Conservation (phyloP, 2,113 vertebrate genomes). For the Protobothrops flavoviridis region DNA sequence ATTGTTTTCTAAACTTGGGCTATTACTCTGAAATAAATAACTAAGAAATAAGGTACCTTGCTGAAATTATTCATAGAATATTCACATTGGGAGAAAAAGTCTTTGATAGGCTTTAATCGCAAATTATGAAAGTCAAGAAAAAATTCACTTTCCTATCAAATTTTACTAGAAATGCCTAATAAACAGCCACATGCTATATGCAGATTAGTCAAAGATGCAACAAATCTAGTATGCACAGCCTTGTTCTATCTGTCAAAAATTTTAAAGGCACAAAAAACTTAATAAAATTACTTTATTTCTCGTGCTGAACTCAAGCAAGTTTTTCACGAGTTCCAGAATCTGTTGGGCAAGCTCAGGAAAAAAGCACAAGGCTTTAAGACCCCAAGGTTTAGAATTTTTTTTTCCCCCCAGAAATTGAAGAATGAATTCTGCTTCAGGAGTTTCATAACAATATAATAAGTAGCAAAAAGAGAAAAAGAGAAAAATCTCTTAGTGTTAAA, state of each 20-base stretch:
- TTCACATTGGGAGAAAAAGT: slow-evolving; percentile 3
- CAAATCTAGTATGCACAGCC: background rate
- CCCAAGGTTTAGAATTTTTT: background rate
- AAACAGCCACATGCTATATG: background rate
- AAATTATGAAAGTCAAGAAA: background rate
- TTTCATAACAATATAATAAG: background rate
- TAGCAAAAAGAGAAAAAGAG: background rate
- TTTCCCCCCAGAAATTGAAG: slow-evolving; percentile 4
- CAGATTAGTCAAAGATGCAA: background rate
- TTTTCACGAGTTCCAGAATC: background rate
- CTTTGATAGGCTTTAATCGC: slow-evolving; percentile 1
- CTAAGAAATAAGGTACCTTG: background rate
- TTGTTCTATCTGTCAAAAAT: background rate
- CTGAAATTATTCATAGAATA: background rate
- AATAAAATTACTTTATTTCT: background rate
- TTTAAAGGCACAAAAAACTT: background rate
- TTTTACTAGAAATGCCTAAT: slow-evolving; percentile 11
- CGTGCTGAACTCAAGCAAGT: background rate
- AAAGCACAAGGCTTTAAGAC: background rate
- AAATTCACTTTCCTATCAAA: background rate
- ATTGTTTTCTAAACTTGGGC: background rate
- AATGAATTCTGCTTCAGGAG: slow-evolving; percentile 11
- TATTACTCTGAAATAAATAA: background rate
- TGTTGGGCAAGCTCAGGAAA: background rate
- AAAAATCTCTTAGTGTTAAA: background rate